A percentile compares a stretch with the other conserved stretches of the same genome.
These are phyloP conservation scores for Pollenia griseotomentosa DNA, from an alignment of 2,888 invertebrate species.

Conservation along the genomic window DNA sequence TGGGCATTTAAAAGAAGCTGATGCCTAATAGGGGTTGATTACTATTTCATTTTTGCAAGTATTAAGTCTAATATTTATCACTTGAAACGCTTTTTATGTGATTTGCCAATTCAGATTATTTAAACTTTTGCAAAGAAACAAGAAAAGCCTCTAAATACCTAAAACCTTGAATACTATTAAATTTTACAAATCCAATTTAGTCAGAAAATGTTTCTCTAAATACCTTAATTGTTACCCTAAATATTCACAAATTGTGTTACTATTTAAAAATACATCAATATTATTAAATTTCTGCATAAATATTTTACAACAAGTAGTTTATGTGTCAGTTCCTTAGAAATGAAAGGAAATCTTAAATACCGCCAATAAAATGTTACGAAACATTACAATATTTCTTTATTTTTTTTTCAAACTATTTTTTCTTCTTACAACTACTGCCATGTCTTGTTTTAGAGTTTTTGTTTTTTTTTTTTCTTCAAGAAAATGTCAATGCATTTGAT, in stretches of 20 bases:
- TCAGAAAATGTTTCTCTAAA: background rate
- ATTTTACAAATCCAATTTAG: too few relatives aligned
- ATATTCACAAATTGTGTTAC: background rate
- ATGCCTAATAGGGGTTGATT: too few relatives aligned
- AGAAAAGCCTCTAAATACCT: too few relatives aligned
- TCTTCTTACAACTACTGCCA: conserved; percentile 40
- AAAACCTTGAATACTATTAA: too few relatives aligned
- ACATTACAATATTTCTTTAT: conserved; percentile 66
- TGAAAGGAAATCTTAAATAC: conserved; percentile 73
- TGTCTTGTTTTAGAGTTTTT: conserved; percentile 35
- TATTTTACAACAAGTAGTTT: conserved; percentile 62
- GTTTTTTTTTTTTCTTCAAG: conserved; percentile 47
- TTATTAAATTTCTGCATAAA: conserved; percentile 44
- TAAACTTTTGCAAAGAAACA: too few relatives aligned
- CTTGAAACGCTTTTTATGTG: too few relatives aligned
- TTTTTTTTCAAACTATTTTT: conserved; percentile 23
- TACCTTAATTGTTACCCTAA: conserved; percentile 3
- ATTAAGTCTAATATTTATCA: too few relatives aligned
- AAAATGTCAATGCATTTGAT: conserved; percentile 74
- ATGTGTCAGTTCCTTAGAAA: conserved; percentile 69
- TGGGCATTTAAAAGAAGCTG: too few relatives aligned
- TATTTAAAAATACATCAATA: conserved; percentile 61
- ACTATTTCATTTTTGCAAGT: too few relatives aligned
- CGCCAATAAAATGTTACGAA: conserved; percentile 73
- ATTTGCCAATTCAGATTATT: too few relatives aligned